Evolutionary conservation across 2,797 vertebrate species (phyloP).

Genomic region (Lepilemur septentrionalis): DNA sequence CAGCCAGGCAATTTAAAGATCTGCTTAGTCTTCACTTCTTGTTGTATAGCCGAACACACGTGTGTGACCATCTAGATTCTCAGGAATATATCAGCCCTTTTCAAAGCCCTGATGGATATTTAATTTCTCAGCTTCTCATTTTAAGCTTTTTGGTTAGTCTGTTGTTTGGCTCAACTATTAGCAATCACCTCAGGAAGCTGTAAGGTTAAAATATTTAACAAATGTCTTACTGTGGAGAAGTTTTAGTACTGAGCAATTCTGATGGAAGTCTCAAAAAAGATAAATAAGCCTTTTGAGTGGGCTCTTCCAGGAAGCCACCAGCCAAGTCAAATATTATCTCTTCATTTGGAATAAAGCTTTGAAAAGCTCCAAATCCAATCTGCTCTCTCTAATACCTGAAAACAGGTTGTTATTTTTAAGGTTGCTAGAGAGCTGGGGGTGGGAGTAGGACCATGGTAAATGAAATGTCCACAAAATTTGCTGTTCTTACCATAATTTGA

Average conservation of each 20-base stretch:
- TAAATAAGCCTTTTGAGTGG: not conserved
- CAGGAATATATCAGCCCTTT: not conserved
- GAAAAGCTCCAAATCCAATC: not conserved
- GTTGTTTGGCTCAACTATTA: not conserved
- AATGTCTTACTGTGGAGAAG: not conserved
- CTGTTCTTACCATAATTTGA: not conserved
- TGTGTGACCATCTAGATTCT: not conserved
- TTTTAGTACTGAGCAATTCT: not conserved
- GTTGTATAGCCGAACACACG: not conserved
- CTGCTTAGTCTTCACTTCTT: not conserved
- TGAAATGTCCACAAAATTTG: not conserved
- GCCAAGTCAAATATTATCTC: not conserved
- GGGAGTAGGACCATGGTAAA: too few species aligned
- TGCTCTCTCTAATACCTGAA: not conserved
- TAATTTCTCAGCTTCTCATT: not conserved
- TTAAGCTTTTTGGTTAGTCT: not conserved
- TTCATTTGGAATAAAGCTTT: not conserved
- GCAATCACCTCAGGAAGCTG: not conserved
- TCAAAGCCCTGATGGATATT: not conserved
- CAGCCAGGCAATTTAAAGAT: not conserved
- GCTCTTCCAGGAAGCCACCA: not conserved
- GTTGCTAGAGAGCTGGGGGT: not conserved
- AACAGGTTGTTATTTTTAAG: not conserved
- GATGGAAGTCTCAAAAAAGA: not conserved
- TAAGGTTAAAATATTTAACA: not conserved